phyloP scores from a whole-genome alignment of 1,140 invertebrate species.

The Drosophila funebris region DNA sequence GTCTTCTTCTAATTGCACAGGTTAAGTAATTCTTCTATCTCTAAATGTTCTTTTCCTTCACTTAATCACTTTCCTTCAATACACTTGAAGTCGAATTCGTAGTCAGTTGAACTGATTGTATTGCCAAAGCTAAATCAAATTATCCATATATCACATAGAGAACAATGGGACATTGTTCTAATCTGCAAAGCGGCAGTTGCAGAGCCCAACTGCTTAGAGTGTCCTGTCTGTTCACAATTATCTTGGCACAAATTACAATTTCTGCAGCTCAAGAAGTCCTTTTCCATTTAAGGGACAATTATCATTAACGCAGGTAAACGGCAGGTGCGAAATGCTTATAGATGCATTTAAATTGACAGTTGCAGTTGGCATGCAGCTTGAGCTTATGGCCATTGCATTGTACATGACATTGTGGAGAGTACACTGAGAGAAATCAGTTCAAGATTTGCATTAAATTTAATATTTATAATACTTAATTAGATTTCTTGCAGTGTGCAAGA shows the following conservation, averaged over 20 bases:
- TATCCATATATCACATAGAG: slow-evolving; percentile 16
- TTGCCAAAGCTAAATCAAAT: slow-evolving; percentile 8
- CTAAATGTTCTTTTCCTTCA: no score
- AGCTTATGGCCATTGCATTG: slow-evolving; percentile 41
- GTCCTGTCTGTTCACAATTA: slow-evolving; percentile 39
- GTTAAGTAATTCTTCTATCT: no score
- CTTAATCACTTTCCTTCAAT: no score
- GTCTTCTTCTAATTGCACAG: no score
- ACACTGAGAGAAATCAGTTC: background rate
- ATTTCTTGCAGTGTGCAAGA: slow-evolving; percentile 9
- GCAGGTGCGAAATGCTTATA: slow-evolving; percentile 72
- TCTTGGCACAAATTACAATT: slow-evolving; percentile 18
- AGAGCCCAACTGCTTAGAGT: slow-evolving; percentile 1
- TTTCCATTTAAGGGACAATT: slow-evolving; percentile 52
- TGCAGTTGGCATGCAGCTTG: background rate
- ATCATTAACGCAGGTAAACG: slow-evolving; percentile 50
- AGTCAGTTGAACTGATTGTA: slow-evolving; percentile 8
- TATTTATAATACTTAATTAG: background rate
- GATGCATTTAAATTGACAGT: slow-evolving; percentile 60
- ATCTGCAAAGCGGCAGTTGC: no score
- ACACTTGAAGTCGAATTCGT: background rate
- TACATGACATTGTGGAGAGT: background rate
- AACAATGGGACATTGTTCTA: slow-evolving; percentile 14
- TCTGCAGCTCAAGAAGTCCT: slow-evolving; percentile 6
- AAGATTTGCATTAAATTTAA: background rate